A percentile compares a stretch with the other conserved stretches of the same genome.
These are phyloP conservation scores for Cavia porcellus DNA, from an alignment of 2,113 vertebrate species.

Conservation along the genomic window DNA sequence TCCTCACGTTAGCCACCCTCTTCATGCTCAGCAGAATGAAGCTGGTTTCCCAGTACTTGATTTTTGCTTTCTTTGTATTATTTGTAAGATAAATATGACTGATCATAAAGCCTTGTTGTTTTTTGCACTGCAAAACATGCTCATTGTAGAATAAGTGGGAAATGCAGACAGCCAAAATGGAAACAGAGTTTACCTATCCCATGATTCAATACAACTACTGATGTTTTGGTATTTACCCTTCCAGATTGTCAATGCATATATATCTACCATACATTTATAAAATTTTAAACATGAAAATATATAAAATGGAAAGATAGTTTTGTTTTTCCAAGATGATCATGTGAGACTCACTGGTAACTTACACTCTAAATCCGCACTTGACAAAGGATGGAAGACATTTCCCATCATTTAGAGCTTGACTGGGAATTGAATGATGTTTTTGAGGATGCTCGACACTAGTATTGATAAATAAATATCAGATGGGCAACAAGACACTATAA, in stretches of 20 bases:
- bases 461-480: not conserved
- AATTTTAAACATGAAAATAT: not conserved
- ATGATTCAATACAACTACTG: not conserved
- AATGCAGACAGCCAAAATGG: not conserved
- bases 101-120: not conserved
- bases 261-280: not conserved
- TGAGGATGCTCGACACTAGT: not conserved
- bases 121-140: not conserved
- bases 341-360: not conserved
- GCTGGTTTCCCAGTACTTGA: not conserved
- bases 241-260: not conserved
- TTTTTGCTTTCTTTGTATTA: slow-evolving; percentile 19
- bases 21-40: no score
- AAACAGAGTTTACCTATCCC: not conserved
- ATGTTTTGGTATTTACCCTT: not conserved
- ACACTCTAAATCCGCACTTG: slow-evolving; percentile 31
- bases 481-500: not conserved
- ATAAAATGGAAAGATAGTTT: not conserved
- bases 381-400: not conserved
- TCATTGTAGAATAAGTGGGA: slow-evolving; percentile 1
- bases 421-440: not conserved
- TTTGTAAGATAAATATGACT: not conserved
- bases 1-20: no score
- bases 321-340: not conserved
- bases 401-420: not conserved